Percentiles rank a stretch among this genome's conserved stretches.
phyloP scores from a whole-genome alignment of 1,140 invertebrate species.

The Macrotrachela quadricornifera region DNA sequence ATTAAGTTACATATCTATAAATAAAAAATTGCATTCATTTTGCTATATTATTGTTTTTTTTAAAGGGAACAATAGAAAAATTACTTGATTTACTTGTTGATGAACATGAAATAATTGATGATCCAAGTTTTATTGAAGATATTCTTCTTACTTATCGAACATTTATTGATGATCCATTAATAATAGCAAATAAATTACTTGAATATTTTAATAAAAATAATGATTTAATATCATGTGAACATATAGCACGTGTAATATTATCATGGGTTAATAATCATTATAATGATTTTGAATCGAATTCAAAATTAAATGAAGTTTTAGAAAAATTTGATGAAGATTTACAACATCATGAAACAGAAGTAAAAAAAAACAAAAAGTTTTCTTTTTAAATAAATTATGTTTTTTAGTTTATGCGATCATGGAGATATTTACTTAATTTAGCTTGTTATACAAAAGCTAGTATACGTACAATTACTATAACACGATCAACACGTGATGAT shows the following conservation, averaged over 20 bases:
- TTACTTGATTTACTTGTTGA: too few relatives aligned
- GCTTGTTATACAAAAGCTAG: conserved; percentile 85
- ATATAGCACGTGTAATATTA: conserved; percentile 76
- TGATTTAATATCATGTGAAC: conserved; percentile 10
- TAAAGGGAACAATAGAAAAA: too few relatives aligned
- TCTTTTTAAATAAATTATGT: too few relatives aligned
- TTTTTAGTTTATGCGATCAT: too few relatives aligned
- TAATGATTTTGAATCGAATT: conserved; percentile 89
- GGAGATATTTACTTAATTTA: conserved; percentile 55
- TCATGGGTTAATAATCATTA: conserved; percentile 99
- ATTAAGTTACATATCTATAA: too few relatives aligned
- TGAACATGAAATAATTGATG: conserved; percentile 19
- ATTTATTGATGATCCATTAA: conserved; percentile 62
- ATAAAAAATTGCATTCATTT: too few relatives aligned
- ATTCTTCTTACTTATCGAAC: conserved; percentile 90
- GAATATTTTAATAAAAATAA: conserved; percentile 42
- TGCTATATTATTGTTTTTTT: too few relatives aligned
- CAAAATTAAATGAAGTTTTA: conserved; percentile 83
- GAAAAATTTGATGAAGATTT: conserved; percentile 47
- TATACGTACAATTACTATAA: conserved; percentile 65
- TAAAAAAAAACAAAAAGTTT: conserved; percentile 14
- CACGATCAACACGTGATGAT: conserved; percentile 59
- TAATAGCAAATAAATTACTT: conserved; percentile 62
- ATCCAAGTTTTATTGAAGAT: conserved; percentile 92
- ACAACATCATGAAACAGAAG: conserved; percentile 33